Evolutionary conservation across 1,140 invertebrate genomes (phyloP), one percentile per base, ranked within the genome.

Genomic region (Tetragnatha versicolor): DNA sequence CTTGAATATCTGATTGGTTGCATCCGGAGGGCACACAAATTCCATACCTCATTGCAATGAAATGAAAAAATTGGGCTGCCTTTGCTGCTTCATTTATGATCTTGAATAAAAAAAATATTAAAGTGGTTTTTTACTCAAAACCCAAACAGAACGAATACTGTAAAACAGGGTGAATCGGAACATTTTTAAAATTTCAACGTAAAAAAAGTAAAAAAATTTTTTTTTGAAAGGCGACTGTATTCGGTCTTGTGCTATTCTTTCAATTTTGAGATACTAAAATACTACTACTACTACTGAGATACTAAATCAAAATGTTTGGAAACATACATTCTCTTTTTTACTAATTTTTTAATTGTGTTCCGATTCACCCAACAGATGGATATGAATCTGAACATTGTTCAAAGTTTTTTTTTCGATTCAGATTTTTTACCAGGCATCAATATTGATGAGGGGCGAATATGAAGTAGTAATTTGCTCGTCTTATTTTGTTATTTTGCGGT

Each of bases 41-140:
- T 14, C 73, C 73, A 10, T 47, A n/a, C n/a, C 73, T 61, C 60
- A 76, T 51, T 0, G 58, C 20, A 3, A 76, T 27, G 20, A 76
- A 76, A 0, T 76, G 22, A 22, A 76, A 76, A 39, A 76, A 76
- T 2, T 76, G 73, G 5, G 73, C 39, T n/a, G 45, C 3, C 60
- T 76, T 76, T 17, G 73, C 73, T n/a, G 73, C 61, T 65, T 76
- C 73, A 5, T 35, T 76, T 35, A 76, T 65, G 5, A 76, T 33
- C 73, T 76, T 5, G 27, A 69, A 69, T n/a, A 31, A 10, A 47
- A 10, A 20, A n/a, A 14, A 60, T 60, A 29, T 60, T 7, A 60
- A 20, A 25, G 5, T 27, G 31, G 7, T 22, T 2, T 60, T 5
- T 29, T 27, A 10, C 10, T 5, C 12, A 14, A 7, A 9, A 29